Evolutionary conservation across 2,113 vertebrate genomes (phyloP), one percentile per base, ranked within the genome.

Genomic region (Burhinus oedicnemus): DNA sequence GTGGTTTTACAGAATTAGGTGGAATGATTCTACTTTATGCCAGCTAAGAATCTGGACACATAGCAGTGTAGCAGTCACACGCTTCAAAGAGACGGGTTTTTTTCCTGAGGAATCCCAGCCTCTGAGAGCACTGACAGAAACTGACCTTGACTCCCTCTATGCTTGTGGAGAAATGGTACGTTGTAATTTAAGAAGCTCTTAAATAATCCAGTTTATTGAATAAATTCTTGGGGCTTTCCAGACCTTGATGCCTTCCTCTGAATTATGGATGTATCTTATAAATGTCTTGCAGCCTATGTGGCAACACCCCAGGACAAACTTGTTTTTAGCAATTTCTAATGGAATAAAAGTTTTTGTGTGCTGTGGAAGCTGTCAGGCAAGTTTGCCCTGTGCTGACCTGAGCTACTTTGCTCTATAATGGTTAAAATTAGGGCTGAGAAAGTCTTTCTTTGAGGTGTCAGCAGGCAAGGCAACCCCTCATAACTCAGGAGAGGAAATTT

Each of bases 101-200:
- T 40, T 45, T 22, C 29, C 47, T 45, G 21, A 82, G n/a, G 38
- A 60, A n/a, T 77, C 8, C 68, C 13, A 42, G 6, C 17, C 15
- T 42, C 32, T 34, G 61, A 36, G 45, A 52, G 9, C 42, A 17
- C 15, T 58, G 42, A 22, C 2, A 16, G 57, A 40, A 79, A 32
- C 18, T 45, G n/a, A 16, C 34, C 47, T 58, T 27, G 5, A 29
- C 30, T 84, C 27, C 20, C 0, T 0, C 15, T 42, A 0, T 52
- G 27, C 69, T n/a, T 64, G 32, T 8, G 23, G 6, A 82, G 55
- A 76, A 85, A 30, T 1, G 2, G 3, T 12, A 4, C 0, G 0
- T 8, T n/a, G 64, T 57, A 60, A 42, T 30, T 7, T 3, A 47
- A 83, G 38, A 12, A 91, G 20, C 55, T 85, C 19, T 64, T 64